These are phyloP conservation scores for Ceratoteleas bidentatus DNA, from an alignment of 1,140 invertebrate genomes.

Conservation along the genomic window DNA sequence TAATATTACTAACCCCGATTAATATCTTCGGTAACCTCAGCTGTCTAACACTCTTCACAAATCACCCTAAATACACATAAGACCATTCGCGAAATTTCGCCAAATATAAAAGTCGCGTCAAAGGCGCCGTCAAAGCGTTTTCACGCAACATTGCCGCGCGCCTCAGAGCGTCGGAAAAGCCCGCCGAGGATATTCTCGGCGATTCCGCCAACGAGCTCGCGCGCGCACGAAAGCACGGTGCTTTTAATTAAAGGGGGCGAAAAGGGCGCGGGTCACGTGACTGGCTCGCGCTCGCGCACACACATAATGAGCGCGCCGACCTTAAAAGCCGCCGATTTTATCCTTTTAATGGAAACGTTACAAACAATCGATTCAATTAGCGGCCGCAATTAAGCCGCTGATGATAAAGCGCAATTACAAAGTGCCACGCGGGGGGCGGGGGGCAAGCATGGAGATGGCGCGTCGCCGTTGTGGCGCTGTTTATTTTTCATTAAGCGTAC, in stretches of 20 bases:
- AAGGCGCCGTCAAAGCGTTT: too few relatives aligned
- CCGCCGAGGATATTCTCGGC: conserved; percentile 23
- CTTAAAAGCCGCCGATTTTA: conserved; percentile 42
- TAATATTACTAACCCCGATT: too few relatives aligned
- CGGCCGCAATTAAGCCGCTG: conserved; percentile 16
- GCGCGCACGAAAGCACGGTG: conserved; percentile 26
- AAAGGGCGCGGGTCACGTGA: conserved; percentile 32
- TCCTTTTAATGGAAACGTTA: conserved; percentile 43
- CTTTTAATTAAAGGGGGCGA: conserved; percentile 46
- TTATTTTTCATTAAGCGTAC: not conserved
- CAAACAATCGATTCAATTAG: conserved; percentile 56
- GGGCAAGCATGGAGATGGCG: not conserved
- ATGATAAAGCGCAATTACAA: not conserved
- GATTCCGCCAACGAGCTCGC: too few relatives aligned
- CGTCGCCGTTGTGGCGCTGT: not conserved
- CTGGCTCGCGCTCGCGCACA: conserved; percentile 4
- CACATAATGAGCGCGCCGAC: conserved; percentile 17
- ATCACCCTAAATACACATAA: too few relatives aligned
- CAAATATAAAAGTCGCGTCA: too few relatives aligned
- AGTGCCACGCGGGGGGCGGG: not conserved
- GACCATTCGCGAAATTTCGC: too few relatives aligned
- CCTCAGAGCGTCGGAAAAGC: too few relatives aligned
- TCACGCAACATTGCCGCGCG: too few relatives aligned
- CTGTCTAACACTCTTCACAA: too few relatives aligned
- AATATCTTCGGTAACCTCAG: too few relatives aligned